phyloP scores from a whole-genome alignment of 2,888 invertebrate species.

The Cryptops parisi region DNA sequence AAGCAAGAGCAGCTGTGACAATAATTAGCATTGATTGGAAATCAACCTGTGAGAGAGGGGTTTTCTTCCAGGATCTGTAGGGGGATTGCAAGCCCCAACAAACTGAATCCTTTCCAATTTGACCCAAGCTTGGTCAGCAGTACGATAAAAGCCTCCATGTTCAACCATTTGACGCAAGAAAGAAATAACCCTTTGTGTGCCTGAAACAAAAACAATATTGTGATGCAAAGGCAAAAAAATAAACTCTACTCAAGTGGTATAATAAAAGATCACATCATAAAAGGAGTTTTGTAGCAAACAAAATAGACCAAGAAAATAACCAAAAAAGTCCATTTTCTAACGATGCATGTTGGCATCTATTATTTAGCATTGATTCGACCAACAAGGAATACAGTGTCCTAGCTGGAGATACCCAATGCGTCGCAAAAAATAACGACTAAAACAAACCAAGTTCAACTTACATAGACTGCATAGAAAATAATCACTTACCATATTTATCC shows the following conservation, averaged over 20 bases:
- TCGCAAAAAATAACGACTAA: too few relatives aligned
- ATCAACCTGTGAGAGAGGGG: slow-evolving; percentile 71
- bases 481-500: slow-evolving; percentile 93
- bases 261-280: slow-evolving; percentile 1
- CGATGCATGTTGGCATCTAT: background rate
- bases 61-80: slow-evolving; percentile 97
- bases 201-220: slow-evolving; percentile 21
- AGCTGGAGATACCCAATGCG: slow-evolving; percentile 10
- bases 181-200: slow-evolving; percentile 89
- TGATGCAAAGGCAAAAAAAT: background rate
- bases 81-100: slow-evolving; percentile 99
- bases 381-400: background rate
- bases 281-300: too few relatives aligned
- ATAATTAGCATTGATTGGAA: background rate
- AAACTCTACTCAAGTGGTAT: background rate
- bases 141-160: slow-evolving; percentile 73
- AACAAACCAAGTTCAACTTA: too few relatives aligned
- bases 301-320: too few relatives aligned
- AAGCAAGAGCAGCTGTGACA: background rate
- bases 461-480: too few relatives aligned
- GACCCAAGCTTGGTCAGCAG: slow-evolving; percentile 93
- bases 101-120: slow-evolving; percentile 95
- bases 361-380: slow-evolving; percentile 10
- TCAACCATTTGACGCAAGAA: slow-evolving; percentile 96
- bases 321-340: background rate